phyloP scores from a whole-genome alignment of 2,113 vertebrate genomes.

The Dendropsophus ebraccatus region DNA sequence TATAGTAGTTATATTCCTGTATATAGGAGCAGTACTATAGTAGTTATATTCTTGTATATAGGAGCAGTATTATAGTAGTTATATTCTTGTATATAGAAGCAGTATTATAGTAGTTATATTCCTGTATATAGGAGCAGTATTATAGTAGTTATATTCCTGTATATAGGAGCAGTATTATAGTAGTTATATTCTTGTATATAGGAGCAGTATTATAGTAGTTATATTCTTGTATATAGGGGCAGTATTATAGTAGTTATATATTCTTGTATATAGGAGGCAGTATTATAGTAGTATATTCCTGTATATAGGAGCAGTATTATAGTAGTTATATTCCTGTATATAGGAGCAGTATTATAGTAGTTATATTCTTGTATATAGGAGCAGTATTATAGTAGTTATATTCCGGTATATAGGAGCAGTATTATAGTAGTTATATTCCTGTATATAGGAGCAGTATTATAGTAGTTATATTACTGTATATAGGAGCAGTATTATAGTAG shows the following conservation, averaged over 20 bases:
- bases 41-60: background rate
- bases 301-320: background rate
- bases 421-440: constrained; percentile 1
- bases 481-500: background rate
- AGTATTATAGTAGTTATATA: constrained; percentile 11
- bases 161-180: constrained; percentile 5
- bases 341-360: background rate
- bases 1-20: constrained; percentile 7
- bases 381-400: constrained; percentile 19
- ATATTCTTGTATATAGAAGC: background rate
- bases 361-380: constrained; percentile 1
- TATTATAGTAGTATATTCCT: constrained; percentile 17
- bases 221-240: constrained; percentile 16
- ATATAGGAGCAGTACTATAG: constrained; percentile 1
- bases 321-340: constrained; percentile 8
- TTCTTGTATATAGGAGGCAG: background rate
- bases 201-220: constrained; percentile 11
- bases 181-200: background rate
- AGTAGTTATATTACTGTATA: background rate
- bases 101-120: constrained; percentile 15
- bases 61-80: background rate
- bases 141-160: constrained; percentile 8
- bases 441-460: background rate
- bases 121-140: background rate
- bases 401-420: background rate